These are phyloP conservation scores for Microctenopoma lineatum DNA, from an alignment of 2,797 vertebrate genomes.

Conservation along the genomic window DNA sequence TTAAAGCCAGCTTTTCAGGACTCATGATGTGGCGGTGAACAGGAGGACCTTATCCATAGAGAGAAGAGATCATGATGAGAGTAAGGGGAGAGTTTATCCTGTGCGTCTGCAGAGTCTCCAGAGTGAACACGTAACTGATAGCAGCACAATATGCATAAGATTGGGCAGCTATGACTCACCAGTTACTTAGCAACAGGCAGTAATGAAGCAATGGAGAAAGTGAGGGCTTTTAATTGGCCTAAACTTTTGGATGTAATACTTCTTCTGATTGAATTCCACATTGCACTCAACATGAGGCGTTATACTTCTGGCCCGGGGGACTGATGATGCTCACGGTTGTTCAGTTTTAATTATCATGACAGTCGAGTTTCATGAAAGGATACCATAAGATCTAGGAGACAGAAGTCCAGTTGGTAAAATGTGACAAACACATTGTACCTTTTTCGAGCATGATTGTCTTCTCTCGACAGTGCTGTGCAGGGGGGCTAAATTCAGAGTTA, in stretches of 20 bases:
- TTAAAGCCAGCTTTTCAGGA: neutral
- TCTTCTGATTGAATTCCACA: slow-evolving; percentile 18
- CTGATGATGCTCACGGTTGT: neutral
- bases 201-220: slow-evolving; percentile 14
- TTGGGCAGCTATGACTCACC: slow-evolving; percentile 47
- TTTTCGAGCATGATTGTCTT: neutral
- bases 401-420: neutral
- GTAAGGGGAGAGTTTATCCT: neutral
- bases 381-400: neutral
- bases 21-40: neutral
- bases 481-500: too few relatives aligned
- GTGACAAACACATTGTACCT: neutral
- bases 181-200: slow-evolving; percentile 66
- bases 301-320: neutral
- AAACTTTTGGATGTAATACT: slow-evolving; percentile 41
- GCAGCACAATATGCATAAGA: slow-evolving; percentile 41
- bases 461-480: too few relatives aligned
- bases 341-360: neutral
- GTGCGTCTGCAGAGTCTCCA: neutral
- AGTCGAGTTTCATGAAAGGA: slow-evolving; percentile 1
- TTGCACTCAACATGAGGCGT: neutral
- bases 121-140: slow-evolving; percentile 21
- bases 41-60: slow-evolving; percentile 9
- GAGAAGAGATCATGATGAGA: neutral
- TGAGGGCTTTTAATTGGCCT: slow-evolving; percentile 42